Evolutionary conservation across 2,797 vertebrate species (phyloP).

Genomic region (Sciaenops ocellatus): DNA sequence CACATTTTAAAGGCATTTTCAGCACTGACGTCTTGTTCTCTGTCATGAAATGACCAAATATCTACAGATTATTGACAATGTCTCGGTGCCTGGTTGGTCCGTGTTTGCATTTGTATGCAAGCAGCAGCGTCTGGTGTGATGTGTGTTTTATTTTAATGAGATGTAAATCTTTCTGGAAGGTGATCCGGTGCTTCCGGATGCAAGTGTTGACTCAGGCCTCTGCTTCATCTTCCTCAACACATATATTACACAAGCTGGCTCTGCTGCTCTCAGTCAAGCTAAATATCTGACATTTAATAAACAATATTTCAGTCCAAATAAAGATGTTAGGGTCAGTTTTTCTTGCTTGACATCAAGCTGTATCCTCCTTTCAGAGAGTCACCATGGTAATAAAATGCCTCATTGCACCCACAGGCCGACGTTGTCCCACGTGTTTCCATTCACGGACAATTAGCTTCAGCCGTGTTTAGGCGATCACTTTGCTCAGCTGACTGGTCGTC

Average conservation of each 20-base stretch:
- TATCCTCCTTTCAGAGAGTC: conserved; percentile 5
- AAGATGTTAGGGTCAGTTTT: neutral
- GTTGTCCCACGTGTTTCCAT: conserved; percentile 43
- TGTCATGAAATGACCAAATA: neutral
- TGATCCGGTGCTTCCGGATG: neutral
- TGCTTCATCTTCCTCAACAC: neutral
- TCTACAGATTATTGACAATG: neutral
- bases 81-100: neutral
- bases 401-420: conserved; percentile 26
- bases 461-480: conserved; percentile 6
- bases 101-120: neutral
- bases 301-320: neutral
- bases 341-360: neutral
- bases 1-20: neutral
- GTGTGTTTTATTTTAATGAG: conserved; percentile 24
- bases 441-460: conserved; percentile 55
- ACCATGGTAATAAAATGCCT: conserved; percentile 46
- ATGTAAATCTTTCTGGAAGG: conserved; percentile 3
- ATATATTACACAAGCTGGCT: neutral
- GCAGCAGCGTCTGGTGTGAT: conserved; percentile 1
- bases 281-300: neutral
- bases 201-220: neutral
- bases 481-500: conserved; percentile 32
- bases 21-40: neutral
- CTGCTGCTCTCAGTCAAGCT: too few relatives aligned